Evolutionary conservation across 1,140 invertebrate genomes (phyloP).

Genomic region (Branchinecta lindahli): DNA sequence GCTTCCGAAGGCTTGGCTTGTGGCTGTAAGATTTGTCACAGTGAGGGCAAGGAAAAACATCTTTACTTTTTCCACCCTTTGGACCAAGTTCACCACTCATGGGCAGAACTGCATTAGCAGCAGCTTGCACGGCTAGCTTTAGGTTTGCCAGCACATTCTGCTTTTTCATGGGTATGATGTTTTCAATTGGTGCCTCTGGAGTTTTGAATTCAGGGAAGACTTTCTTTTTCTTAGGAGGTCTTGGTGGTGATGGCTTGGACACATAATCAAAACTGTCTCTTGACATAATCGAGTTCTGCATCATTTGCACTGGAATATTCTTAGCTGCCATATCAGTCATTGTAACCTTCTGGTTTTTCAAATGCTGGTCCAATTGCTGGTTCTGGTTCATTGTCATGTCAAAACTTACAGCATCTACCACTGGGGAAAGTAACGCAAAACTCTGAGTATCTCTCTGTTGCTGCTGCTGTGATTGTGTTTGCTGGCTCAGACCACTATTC

Average conservation of each 20-base stretch:
- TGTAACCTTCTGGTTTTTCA: background rate
- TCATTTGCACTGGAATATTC: too few species aligned
- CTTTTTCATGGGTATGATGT: background rate
- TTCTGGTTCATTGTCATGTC: background rate
- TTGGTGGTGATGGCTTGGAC: background rate
- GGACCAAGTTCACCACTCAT: background rate
- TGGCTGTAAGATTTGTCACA: background rate
- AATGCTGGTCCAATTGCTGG: background rate
- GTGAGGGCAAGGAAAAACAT: background rate
- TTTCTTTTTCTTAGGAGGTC: background rate
- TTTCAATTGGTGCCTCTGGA: background rate
- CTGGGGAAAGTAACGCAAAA: background rate
- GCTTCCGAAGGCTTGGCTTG: slow-evolving; percentile 7
- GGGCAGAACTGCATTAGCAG: background rate
- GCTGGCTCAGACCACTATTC: background rate
- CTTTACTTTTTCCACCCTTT: background rate
- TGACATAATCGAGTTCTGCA: too few species aligned
- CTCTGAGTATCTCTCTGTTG: background rate
- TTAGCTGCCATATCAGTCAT: too few species aligned
- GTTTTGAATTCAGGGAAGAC: background rate
- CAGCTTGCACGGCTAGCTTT: background rate
- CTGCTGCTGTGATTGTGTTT: background rate
- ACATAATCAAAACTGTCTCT: too few species aligned
- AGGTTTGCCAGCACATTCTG: background rate
- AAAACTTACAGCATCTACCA: background rate